phyloP scores from a whole-genome alignment of 2,797 vertebrate species.

The Epinephelus coioides region DNA sequence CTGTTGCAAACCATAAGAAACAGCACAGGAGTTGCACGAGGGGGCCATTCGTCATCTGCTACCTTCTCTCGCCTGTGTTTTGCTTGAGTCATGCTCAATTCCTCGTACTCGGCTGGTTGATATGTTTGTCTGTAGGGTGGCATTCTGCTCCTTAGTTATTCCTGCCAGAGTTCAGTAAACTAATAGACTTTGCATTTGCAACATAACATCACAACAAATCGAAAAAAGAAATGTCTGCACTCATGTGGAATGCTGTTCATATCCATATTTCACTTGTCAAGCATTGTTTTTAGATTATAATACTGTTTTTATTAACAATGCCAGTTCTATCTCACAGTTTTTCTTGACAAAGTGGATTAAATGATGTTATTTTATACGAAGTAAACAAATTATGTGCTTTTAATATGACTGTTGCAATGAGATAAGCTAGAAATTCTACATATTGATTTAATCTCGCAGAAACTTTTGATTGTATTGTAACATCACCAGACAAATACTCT shows the following conservation, averaged over 20 bases:
- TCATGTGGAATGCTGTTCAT: not conserved
- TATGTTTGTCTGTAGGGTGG: constrained; percentile 20
- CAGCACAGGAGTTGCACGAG: constrained; percentile 56
- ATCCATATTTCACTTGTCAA: not conserved
- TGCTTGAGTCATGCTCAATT: constrained; percentile 62
- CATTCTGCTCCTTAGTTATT: constrained; percentile 15
- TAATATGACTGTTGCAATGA: not conserved
- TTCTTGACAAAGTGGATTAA: not conserved
- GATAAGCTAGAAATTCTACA: not conserved
- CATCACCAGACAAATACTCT: constrained; percentile 7
- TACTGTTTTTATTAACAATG: not conserved
- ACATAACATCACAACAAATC: not conserved
- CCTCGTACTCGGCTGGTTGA: constrained; percentile 30
- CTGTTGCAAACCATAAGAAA: constrained; percentile 72
- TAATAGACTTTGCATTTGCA: constrained; percentile 2
- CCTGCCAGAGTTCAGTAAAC: not conserved
- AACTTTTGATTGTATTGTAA: constrained; percentile 5
- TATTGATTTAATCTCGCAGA: not conserved
- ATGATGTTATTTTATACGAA: not conserved
- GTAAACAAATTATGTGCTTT: not conserved
- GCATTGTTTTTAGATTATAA: not conserved
- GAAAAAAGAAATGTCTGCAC: not conserved
- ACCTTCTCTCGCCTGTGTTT: constrained; percentile 64
- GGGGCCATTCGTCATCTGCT: constrained; percentile 58
- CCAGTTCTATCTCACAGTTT: not conserved